Percentiles rank a stretch among this genome's conserved stretches.
phyloP scores from a whole-genome alignment of 2,113 vertebrate genomes.

The Oryzias curvinotus region DNA sequence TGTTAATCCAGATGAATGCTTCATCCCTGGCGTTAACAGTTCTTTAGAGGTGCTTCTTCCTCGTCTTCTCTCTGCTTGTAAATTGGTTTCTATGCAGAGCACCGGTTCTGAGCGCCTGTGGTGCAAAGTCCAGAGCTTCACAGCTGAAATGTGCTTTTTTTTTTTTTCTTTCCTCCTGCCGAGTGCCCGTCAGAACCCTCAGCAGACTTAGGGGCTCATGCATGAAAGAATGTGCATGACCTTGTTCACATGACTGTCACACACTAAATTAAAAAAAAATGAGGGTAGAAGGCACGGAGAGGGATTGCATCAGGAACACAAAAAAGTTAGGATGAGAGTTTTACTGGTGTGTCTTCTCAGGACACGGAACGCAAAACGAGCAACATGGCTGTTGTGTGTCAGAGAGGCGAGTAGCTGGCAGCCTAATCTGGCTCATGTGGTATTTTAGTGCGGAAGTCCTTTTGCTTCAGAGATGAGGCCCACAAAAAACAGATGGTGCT shows the following conservation, averaged over 20 bases:
- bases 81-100: conserved; percentile 15
- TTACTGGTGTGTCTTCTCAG: conserved; percentile 40
- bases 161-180: conserved; percentile 23
- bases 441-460: conserved; percentile 67
- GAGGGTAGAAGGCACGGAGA: conserved; percentile 16
- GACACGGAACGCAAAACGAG: conserved; percentile 27
- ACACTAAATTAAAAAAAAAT: conserved; percentile 15
- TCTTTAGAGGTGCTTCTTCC: conserved; percentile 28
- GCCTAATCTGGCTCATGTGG: conserved; percentile 73
- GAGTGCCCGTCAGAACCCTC: conserved; percentile 52
- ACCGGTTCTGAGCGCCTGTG: conserved; percentile 4
- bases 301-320: conserved; percentile 41
- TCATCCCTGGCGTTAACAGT: conserved; percentile 35
- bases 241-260: conserved; percentile 78
- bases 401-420: conserved; percentile 52
- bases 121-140: conserved; percentile 16
- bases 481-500: conserved; percentile 65
- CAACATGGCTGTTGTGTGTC: conserved; percentile 31
- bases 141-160: conserved; percentile 55
- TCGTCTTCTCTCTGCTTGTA: not conserved
- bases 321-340: conserved; percentile 17
- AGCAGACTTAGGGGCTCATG: conserved; percentile 63
- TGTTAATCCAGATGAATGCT: conserved; percentile 42
- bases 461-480: conserved; percentile 36
- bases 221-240: conserved; percentile 73